Conservation (phyloP, 2,797 vertebrate genomes). For the Sphaeramia orbicularis region DNA sequence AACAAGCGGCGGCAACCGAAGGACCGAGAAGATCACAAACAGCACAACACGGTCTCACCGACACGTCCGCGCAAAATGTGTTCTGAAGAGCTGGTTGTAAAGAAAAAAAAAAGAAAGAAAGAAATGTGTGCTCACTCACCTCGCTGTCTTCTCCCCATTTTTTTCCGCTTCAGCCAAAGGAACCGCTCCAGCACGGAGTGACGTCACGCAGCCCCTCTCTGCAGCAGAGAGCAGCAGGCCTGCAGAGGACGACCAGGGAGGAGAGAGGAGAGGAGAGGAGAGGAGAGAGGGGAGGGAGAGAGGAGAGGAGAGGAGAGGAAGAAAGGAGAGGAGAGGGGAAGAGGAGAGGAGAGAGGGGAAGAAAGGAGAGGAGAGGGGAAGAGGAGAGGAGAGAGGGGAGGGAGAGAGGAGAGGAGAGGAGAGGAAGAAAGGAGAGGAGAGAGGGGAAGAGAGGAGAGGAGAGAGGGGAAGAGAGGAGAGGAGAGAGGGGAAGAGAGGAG, state of each 20-base stretch:
- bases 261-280: slow-evolving; percentile 25
- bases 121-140: slow-evolving; percentile 82
- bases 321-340: no score
- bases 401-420: no score
- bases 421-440: no score
- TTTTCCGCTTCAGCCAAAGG: slow-evolving; percentile 76
- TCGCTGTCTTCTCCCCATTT: slow-evolving; percentile 82
- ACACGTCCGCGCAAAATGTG: slow-evolving; percentile 16
- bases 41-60: not conserved
- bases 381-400: no score
- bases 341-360: no score
- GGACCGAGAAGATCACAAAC: slow-evolving; percentile 11
- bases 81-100: slow-evolving; percentile 12
- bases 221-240: slow-evolving; percentile 83
- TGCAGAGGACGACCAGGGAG: slow-evolving; percentile 75
- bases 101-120: no score
- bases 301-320: no score
- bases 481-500: no score
- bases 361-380: no score
- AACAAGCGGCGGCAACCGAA: slow-evolving; percentile 50
- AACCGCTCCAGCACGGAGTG: slow-evolving; percentile 83
- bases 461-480: no score
- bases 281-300: slow-evolving; percentile 12
- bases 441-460: no score
- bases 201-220: slow-evolving; percentile 88